These are phyloP conservation scores for Drosophila pegasa DNA, from an alignment of 2,888 invertebrate species.

Conservation along the genomic window DNA sequence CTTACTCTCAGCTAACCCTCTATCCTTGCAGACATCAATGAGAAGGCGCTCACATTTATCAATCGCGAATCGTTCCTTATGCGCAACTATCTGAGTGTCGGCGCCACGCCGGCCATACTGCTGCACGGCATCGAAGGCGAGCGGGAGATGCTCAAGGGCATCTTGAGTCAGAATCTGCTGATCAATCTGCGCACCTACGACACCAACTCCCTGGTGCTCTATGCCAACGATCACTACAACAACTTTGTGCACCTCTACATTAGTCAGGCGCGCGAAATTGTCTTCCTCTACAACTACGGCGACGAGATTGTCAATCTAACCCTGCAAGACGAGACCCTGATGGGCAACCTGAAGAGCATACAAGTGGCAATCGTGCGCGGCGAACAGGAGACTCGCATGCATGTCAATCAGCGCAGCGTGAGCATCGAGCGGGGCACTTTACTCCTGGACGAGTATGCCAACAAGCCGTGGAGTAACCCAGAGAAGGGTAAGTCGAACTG, in stretches of 20 bases:
- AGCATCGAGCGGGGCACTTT: constrained; percentile 89
- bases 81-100: constrained; percentile 90
- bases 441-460: constrained; percentile 91
- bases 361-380: constrained; percentile 94
- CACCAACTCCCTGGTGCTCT: constrained; percentile 91
- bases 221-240: constrained; percentile 96
- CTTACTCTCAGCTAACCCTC: background rate
- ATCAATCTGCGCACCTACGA: constrained; percentile 96
- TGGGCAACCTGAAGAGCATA: constrained; percentile 93
- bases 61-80: constrained; percentile 92
- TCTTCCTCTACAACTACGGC: constrained; percentile 93
- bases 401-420: constrained; percentile 92
- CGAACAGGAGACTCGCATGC: constrained; percentile 90
- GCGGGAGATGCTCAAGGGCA: constrained; percentile 88
- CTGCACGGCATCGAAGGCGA: constrained; percentile 84
- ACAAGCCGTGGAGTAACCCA: constrained; percentile 94
- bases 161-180: constrained; percentile 92
- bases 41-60: constrained; percentile 94
- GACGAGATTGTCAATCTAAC: constrained; percentile 92
- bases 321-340: constrained; percentile 88
- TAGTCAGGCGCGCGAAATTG: constrained; percentile 91
- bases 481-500: constrained; percentile 87
- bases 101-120: constrained; percentile 86
- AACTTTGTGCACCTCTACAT: constrained; percentile 96
- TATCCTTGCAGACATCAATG: constrained; percentile 91